Percentiles rank a stretch among this genome's conserved stretches.
Evolutionary conservation across 2,888 invertebrate genomes (phyloP).

Genomic region (Cerastoderma edule): DNA sequence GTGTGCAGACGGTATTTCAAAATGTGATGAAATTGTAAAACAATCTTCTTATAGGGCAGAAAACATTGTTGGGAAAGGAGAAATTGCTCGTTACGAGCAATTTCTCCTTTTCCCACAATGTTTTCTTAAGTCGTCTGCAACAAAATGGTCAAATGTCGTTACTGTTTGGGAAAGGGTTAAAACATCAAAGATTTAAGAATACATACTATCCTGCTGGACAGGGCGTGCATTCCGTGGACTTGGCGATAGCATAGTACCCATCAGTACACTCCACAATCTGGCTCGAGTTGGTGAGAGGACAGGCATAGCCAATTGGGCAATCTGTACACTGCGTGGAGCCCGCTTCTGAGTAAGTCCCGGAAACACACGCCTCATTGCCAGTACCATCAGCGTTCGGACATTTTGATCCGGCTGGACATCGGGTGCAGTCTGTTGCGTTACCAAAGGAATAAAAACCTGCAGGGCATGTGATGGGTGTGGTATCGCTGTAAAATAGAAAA

Average conservation of each 20-base stretch:
- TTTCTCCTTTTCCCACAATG: no score
- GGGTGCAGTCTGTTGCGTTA: constrained; percentile 71
- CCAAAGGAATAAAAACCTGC: constrained; percentile 75
- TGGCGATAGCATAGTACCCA: constrained; percentile 71
- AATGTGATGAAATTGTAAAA: no score
- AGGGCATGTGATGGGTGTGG: constrained; percentile 61
- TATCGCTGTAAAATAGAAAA: constrained; percentile 23
- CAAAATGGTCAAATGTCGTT: no score
- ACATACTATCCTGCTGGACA: constrained; percentile 75
- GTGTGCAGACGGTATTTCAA: no score
- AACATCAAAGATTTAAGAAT: background rate
- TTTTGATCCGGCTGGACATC: constrained; percentile 76
- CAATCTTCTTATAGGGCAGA: no score
- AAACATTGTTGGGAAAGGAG: no score
- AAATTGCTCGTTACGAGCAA: background rate
- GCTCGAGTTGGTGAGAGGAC: constrained; percentile 66
- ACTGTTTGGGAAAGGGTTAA: background rate
- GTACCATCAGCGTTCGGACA: constrained; percentile 78
- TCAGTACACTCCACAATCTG: constrained; percentile 57
- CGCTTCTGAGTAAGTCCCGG: constrained; percentile 76
- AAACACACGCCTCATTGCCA: constrained; percentile 69
- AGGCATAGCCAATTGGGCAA: constrained; percentile 72
- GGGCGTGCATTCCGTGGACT: constrained; percentile 66
- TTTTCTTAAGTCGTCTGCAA: no score
- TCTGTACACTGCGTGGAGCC: constrained; percentile 69